phyloP scores from a whole-genome alignment of 2,888 invertebrate species.

The Endotricha flammealis region DNA sequence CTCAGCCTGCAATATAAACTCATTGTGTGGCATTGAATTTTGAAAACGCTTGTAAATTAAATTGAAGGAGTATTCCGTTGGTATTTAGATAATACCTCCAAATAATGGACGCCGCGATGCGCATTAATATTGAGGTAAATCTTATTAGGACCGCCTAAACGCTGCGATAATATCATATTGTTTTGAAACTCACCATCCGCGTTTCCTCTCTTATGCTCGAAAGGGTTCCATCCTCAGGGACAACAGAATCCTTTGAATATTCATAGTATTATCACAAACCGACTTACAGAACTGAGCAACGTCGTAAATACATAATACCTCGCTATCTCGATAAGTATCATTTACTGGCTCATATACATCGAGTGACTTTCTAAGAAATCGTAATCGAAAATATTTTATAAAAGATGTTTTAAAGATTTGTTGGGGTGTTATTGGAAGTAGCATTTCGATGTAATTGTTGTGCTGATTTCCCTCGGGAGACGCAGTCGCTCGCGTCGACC shows the following conservation, averaged over 20 bases:
- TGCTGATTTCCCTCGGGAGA: conserved; percentile 68
- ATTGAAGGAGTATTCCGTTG: conserved; percentile 43
- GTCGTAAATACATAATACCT: conserved; percentile 59
- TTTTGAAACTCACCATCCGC: conserved; percentile 72
- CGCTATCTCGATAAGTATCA: conserved; percentile 46
- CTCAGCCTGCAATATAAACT: conserved; percentile 29
- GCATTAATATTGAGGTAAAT: conserved; percentile 77
- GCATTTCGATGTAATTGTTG: conserved; percentile 72
- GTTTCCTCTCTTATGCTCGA: conserved; percentile 70
- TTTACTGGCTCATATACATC: conserved; percentile 25
- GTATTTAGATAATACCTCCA: conserved; percentile 66
- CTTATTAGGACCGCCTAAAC: conserved; percentile 76
- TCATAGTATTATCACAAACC: conserved; percentile 71
- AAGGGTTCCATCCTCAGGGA: conserved; percentile 71
- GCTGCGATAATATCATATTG: conserved; percentile 76
- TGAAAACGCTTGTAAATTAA: conserved; percentile 38
- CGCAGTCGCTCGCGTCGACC: conserved; percentile 34
- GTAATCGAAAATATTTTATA: conserved; percentile 34
- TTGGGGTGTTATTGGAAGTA: conserved; percentile 59
- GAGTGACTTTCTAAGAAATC: conserved; percentile 9
- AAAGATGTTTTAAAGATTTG: conserved; percentile 51
- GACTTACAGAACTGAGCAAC: conserved; percentile 64
- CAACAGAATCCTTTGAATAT: conserved; percentile 64
- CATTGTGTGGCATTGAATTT: conserved; percentile 13
- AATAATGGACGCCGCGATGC: conserved; percentile 73